These are phyloP conservation scores for Bothrops alternatus DNA, from an alignment of 2,797 vertebrate genomes.

Conservation along the genomic window DNA sequence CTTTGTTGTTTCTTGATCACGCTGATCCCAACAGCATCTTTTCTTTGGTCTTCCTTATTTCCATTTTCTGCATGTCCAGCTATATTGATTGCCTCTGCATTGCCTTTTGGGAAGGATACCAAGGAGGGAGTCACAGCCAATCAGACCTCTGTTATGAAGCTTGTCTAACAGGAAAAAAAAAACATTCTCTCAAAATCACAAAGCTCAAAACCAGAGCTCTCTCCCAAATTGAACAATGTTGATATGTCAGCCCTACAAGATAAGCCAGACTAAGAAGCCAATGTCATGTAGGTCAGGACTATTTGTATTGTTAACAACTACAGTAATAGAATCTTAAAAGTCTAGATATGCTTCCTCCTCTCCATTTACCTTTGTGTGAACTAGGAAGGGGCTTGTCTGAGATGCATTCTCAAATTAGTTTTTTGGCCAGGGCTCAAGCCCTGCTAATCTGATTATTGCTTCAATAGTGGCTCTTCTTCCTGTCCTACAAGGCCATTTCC, in stretches of 20 bases:
- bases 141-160: not conserved
- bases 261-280: not conserved
- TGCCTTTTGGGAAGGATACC: not conserved
- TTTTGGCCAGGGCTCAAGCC: not conserved
- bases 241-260: not conserved
- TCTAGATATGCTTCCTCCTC: not conserved
- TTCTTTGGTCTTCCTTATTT: not conserved
- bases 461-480: not conserved
- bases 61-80: not conserved
- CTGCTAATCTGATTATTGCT: not conserved
- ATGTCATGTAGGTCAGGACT: not conserved
- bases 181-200: not conserved
- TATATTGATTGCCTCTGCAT: not conserved
- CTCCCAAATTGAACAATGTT: not conserved
- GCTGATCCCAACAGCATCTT: not conserved
- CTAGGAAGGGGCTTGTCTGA: not conserved
- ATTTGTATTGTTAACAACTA: not conserved
- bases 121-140: not conserved
- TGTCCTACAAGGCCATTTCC: not conserved
- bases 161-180: not conserved
- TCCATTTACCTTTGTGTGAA: not conserved
- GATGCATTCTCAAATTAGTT: not conserved
- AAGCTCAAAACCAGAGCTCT: not conserved
- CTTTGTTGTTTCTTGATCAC: not conserved
- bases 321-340: not conserved